Evolutionary conservation across 2,113 vertebrate genomes (phyloP).

Genomic region (Paramisgurnus dabryanus): DNA sequence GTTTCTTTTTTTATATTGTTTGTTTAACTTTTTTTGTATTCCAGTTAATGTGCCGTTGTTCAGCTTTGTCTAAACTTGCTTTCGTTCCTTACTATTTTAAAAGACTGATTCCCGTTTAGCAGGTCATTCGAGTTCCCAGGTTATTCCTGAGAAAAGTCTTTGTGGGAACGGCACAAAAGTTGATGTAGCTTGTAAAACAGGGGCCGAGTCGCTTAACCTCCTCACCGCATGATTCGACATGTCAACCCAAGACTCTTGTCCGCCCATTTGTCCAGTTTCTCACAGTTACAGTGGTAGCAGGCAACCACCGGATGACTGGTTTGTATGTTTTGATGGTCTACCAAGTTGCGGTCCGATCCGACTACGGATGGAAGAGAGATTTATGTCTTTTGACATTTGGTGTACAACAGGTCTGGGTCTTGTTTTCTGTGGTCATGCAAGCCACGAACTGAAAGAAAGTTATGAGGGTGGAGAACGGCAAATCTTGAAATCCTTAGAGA

Average conservation of each 20-base stretch:
- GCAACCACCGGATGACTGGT: constrained; percentile 11
- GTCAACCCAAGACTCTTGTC: constrained; percentile 2
- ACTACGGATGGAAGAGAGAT: not conserved
- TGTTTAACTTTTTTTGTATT: not conserved
- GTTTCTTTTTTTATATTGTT: not conserved
- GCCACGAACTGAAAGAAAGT: constrained; percentile 34
- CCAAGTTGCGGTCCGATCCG: constrained; percentile 18
- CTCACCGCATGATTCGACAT: constrained; percentile 1
- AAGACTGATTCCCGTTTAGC: constrained; percentile 13
- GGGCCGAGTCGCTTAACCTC: not conserved
- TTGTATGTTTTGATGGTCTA: constrained; percentile 22
- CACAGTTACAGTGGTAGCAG: constrained; percentile 9
- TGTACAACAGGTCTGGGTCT: constrained; percentile 30
- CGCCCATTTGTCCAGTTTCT: constrained; percentile 22
- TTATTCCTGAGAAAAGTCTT: constrained; percentile 19
- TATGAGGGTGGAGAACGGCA: constrained; percentile 24
- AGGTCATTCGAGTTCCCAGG: constrained; percentile 10
- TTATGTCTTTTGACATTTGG: constrained; percentile 15
- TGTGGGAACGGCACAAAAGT: not conserved
- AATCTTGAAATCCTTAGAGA: constrained; percentile 12
- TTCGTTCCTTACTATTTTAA: not conserved
- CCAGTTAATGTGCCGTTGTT: not conserved
- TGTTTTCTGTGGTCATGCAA: constrained; percentile 19
- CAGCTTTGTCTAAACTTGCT: not conserved
- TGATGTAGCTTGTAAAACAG: not conserved